Conservation (phyloP, 2,113 vertebrate species). For the Raja brachyura region DNA sequence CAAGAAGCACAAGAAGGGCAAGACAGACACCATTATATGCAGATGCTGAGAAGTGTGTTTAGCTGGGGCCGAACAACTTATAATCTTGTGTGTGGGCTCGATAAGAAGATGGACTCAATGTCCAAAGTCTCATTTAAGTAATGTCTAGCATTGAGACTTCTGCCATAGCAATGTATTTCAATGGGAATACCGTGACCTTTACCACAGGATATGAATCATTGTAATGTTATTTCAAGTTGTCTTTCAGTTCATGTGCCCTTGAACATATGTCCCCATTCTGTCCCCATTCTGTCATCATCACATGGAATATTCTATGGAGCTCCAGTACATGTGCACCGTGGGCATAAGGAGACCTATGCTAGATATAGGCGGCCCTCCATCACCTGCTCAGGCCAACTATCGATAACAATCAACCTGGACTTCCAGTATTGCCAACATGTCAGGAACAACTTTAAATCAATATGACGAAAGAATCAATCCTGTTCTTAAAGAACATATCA, state of each 20-base stretch:
- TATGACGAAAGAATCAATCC: background rate
- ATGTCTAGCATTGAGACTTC: background rate
- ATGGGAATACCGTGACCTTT: background rate
- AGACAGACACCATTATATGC: no score
- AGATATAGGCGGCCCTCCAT: background rate
- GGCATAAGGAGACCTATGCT: background rate
- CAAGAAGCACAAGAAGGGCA: no score
- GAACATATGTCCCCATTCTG: background rate
- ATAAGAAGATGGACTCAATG: background rate
- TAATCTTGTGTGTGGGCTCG: no score
- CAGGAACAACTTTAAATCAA: background rate
- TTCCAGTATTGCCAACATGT: background rate
- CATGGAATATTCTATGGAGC: background rate
- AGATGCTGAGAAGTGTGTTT: no score
- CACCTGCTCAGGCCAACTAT: background rate
- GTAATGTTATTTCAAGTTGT: background rate
- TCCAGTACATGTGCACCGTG: background rate
- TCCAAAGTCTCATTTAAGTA: background rate
- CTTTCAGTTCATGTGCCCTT: background rate
- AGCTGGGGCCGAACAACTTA: no score
- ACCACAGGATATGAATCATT: background rate
- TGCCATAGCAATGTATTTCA: background rate
- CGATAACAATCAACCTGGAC: background rate
- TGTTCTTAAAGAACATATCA: background rate
- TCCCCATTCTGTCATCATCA: background rate